Base-by-base conservation (phyloP, 53 echinoderm and acorn worm species). In the Temnopleurus reevesii region DNA sequence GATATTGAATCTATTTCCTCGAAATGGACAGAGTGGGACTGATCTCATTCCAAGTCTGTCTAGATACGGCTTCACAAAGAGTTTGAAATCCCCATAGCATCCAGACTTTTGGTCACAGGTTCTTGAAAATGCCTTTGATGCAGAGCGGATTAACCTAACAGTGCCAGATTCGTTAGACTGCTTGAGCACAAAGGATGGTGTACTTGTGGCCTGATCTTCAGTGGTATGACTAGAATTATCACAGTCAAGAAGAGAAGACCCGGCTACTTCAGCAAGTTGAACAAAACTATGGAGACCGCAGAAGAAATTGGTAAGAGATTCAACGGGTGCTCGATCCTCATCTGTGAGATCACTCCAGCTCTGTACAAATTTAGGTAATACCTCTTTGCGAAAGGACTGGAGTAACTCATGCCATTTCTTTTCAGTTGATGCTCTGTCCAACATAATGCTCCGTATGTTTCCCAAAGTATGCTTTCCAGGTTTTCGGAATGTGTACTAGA, bases 71-170 rank as follows among this genome's bases (percentile, higher is more conserved):
- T 90, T 90, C 29, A 90, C 90, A 59, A 59, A 90, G 36, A 81
- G 61, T 77, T 81, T 90, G 61, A 90, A 90, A 57, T 79, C 81
- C 21, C 79, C 90, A 81, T 60, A 90, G 33, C 80, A 79, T 79
- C 90, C 90, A 8, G 81, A 79, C 59, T 56, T 59, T 33, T 90
- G 80, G 60, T 79, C 49, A 6, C 90, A 81, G 8, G 81, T 81
- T 46, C 90, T 59, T 41, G 90, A 56, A 81, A 90, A 90, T 89
- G 90, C 90, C 61, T 90, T 90, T 13, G 81, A 90, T 81, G 90
- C 90, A 8, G 64, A 81, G 46, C 90, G 46, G 36, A 90, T 90
- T 21, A 81, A 46, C 24, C 81, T 24, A 45, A 90, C 81, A 38
- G 90, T 90, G 15, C 90, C 90, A 17, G 81, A 79, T 57, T 90